Percentiles rank a stretch among this genome's conserved stretches.
phyloP scores from a whole-genome alignment of 2,797 vertebrate species.

The Lagorchestes hirsutus region DNA sequence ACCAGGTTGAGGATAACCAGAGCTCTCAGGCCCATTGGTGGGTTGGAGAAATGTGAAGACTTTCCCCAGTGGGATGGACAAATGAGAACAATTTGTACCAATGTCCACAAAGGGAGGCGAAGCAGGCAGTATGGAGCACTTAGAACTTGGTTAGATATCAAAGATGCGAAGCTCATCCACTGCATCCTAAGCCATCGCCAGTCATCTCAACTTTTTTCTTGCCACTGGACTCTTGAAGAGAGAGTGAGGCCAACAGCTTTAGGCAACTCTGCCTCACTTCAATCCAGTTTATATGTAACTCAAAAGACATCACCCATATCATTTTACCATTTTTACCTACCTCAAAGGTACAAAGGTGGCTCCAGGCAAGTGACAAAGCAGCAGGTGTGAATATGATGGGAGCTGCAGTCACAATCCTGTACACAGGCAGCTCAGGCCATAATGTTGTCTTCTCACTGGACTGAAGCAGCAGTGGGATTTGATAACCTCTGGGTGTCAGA shows the following conservation, averaged over 20 bases:
- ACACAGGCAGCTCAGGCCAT: neutral
- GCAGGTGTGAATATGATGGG: neutral
- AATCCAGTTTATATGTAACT: neutral
- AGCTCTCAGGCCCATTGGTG: neutral
- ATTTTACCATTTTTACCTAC: neutral
- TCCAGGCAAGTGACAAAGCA: neutral
- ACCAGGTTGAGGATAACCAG: neutral
- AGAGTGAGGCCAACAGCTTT: neutral
- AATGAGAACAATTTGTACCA: neutral
- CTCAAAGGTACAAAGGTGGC: neutral
- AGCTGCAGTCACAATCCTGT: neutral
- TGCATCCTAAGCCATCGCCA: too few relatives aligned
- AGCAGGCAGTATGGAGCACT: neutral
- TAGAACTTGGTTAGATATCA: neutral
- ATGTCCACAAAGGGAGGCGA: neutral
- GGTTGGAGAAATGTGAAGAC: neutral
- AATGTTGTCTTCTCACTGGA: neutral
- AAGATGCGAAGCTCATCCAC: neutral
- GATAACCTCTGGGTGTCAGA: neutral
- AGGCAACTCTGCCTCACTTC: neutral
- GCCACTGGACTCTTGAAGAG: neutral
- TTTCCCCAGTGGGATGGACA: neutral
- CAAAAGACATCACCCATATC: neutral
- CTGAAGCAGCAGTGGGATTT: neutral
- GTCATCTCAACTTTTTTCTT: neutral